phyloP scores from a whole-genome alignment of 1,140 invertebrate genomes.

The Musca domestica region DNA sequence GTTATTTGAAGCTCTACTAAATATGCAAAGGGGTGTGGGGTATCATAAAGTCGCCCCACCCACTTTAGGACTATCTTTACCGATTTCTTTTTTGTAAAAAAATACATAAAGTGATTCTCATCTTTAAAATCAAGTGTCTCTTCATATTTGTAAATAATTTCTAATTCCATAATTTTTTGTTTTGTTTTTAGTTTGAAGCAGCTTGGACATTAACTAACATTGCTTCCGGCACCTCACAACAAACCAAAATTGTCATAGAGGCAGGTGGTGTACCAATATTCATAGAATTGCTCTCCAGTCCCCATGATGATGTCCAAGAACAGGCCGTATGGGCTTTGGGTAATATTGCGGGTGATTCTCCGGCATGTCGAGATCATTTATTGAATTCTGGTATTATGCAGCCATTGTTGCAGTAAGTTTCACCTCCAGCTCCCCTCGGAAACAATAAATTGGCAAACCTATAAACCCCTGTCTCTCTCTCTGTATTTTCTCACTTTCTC shows the following conservation, averaged over 20 bases:
- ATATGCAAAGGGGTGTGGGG: too few species aligned
- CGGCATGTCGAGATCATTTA: slow-evolving; percentile 88
- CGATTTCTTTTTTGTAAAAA: too few species aligned
- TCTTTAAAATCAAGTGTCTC: too few species aligned
- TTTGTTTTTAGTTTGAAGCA: slow-evolving; percentile 83
- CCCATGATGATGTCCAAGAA: slow-evolving; percentile 93
- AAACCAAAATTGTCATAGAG: slow-evolving; percentile 91
- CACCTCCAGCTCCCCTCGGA: neutral
- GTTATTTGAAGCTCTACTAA: too few species aligned
- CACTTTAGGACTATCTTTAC: too few species aligned
- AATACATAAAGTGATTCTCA: too few species aligned
- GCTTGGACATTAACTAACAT: slow-evolving; percentile 98
- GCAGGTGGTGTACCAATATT: slow-evolving; percentile 92
- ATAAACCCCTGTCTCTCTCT: too few species aligned
- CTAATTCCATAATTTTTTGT: too few species aligned
- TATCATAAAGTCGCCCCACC: too few species aligned
- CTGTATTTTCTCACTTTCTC: slow-evolving; percentile 38
- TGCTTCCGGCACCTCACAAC: slow-evolving; percentile 91
- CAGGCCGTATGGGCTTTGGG: slow-evolving; percentile 92
- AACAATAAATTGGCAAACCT: too few species aligned
- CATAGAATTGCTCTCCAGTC: slow-evolving; percentile 74
- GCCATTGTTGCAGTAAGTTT: slow-evolving; percentile 83
- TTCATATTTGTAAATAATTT: too few species aligned
- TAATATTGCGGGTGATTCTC: slow-evolving; percentile 95
- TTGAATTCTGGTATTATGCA: slow-evolving; percentile 80